Percentiles rank a stretch among this genome's conserved stretches.
phyloP scores from a whole-genome alignment of 2,888 invertebrate genomes.

The Saturnia pavonia region DNA sequence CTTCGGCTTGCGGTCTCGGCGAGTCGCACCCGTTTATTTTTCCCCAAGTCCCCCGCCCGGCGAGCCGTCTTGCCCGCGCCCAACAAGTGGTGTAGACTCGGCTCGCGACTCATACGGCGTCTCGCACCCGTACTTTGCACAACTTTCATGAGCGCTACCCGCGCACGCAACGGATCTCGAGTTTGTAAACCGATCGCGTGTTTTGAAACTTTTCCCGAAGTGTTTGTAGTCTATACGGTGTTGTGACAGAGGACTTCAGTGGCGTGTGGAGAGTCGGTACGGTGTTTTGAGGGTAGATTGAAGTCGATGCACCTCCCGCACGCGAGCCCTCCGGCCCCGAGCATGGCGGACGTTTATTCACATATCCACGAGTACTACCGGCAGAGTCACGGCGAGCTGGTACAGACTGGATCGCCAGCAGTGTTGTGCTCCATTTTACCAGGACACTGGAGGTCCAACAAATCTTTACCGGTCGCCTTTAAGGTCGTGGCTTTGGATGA shows the following conservation, averaged over 20 bases:
- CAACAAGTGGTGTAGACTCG: conserved; percentile 74
- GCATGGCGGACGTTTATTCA: conserved; percentile 88
- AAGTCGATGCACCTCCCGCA: conserved; percentile 86
- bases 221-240: conserved; percentile 59
- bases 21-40: conserved; percentile 69
- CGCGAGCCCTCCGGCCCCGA: conserved; percentile 80
- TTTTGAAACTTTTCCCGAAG: conserved; percentile 66
- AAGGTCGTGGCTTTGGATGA: conserved; percentile 97
- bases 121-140: conserved; percentile 74
- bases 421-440: conserved; percentile 97
- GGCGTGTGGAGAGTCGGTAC: conserved; percentile 65
- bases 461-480: conserved; percentile 97
- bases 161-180: conserved; percentile 60
- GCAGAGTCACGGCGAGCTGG: conserved; percentile 95
- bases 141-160: conserved; percentile 68
- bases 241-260: conserved; percentile 67
- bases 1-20: conserved; percentile 77
- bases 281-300: conserved; percentile 63
- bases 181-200: conserved; percentile 56
- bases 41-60: conserved; percentile 66
- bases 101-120: conserved; percentile 65
- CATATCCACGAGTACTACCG: conserved; percentile 90
- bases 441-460: conserved; percentile 98
- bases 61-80: conserved; percentile 72
- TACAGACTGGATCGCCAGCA: conserved; percentile 97